Evolutionary conservation across 1,140 invertebrate species (phyloP).

Genomic region (Scaptomyza hsui): DNA sequence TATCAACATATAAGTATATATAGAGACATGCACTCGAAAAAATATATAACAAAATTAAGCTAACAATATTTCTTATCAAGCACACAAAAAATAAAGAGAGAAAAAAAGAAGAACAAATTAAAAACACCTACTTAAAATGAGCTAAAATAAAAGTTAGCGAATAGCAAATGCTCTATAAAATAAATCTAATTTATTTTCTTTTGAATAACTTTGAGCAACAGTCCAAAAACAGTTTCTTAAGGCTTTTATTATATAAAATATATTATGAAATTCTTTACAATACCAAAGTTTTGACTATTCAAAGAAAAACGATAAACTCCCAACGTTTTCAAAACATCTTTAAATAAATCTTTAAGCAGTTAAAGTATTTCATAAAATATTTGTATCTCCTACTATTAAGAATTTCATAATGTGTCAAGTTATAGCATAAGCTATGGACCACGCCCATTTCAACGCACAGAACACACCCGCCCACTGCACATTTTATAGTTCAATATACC

Average conservation of each 20-base stretch:
- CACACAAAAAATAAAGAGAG: neutral
- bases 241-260: no score
- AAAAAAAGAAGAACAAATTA: neutral
- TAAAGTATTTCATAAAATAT: no score
- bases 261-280: no score
- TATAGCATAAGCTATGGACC: neutral
- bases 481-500: conserved; percentile 23
- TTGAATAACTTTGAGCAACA: no score
- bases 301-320: no score
- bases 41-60: neutral
- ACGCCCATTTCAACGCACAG: neutral
- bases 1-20: no score
- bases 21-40: neutral
- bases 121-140: neutral
- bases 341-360: no score
- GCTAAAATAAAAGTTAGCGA: neutral
- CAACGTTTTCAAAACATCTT: no score
- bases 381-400: neutral
- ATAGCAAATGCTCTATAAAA: neutral
- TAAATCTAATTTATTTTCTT: no score
- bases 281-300: no score
- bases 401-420: no score
- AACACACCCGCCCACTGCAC: neutral
- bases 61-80: neutral
- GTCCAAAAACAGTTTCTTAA: no score